Conservation (phyloP, 2,113 vertebrate species). For the Cricetomys ansorgei region DNA sequence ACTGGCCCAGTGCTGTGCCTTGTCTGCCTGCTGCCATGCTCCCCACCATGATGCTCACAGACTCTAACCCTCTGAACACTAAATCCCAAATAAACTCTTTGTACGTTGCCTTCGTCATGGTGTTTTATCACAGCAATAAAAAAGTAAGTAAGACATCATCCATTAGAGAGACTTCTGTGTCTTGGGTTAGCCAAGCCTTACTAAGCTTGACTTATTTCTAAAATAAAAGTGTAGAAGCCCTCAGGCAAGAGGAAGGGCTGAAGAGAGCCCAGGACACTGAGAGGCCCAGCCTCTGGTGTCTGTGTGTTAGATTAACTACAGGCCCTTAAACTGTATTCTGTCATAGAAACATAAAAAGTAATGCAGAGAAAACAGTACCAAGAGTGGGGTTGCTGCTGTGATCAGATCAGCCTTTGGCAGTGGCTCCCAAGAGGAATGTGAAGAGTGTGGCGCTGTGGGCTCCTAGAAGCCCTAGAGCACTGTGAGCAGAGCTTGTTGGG, state of each 20-base stretch:
- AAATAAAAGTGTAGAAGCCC: neutral
- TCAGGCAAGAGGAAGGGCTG: too few relatives aligned
- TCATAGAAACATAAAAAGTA: neutral
- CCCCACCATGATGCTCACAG: too few relatives aligned
- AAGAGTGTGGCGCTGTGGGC: neutral
- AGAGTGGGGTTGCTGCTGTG: neutral
- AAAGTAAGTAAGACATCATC: neutral
- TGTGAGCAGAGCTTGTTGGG: neutral
- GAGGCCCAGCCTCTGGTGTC: neutral
- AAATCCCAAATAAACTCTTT: neutral
- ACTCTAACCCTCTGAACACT: neutral
- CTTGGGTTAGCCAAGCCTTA: neutral
- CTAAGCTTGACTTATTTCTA: neutral
- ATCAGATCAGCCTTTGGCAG: neutral
- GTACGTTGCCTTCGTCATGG: neutral
- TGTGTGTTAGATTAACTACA: neutral
- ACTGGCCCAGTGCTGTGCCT: neutral
- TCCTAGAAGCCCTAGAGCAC: accelerated
- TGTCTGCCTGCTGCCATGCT: neutral
- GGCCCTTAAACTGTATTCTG: neutral
- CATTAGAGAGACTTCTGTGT: neutral
- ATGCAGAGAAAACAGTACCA: neutral
- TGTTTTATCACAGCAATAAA: neutral
- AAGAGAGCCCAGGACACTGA: too few relatives aligned
- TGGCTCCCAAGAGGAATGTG: neutral